Conservation (phyloP, 2,797 vertebrate species). For the Phrynocephalus forsythii region DNA sequence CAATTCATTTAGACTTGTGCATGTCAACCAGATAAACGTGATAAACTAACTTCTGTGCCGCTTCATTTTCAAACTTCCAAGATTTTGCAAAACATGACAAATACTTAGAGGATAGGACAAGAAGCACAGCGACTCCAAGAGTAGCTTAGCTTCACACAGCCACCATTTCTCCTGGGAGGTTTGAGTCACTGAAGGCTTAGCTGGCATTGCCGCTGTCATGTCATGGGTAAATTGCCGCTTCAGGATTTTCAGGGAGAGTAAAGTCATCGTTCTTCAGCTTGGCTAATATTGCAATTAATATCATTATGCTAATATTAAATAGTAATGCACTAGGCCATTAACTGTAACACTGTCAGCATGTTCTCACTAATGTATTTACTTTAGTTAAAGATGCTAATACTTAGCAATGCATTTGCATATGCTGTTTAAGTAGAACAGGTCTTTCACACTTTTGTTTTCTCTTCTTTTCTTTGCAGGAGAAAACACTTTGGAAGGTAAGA, state of each 20-base stretch:
- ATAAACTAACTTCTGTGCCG: background rate
- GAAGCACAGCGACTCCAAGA: background rate
- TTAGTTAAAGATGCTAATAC: constrained; percentile 53
- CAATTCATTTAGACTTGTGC: too few relatives aligned
- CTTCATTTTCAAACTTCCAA: too few relatives aligned
- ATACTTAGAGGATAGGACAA: background rate
- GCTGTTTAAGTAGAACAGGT: constrained; percentile 31
- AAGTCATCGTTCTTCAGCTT: constrained; percentile 60
- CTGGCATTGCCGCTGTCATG: constrained; percentile 60
- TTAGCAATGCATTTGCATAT: constrained; percentile 43
- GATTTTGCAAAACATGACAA: background rate
- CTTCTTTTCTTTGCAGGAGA: background rate
- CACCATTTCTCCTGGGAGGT: constrained; percentile 4
- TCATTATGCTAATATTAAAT: constrained; percentile 65
- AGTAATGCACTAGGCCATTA: constrained; percentile 56
- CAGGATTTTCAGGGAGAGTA: constrained; percentile 58
- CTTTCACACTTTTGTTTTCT: background rate
- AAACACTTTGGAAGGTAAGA: background rate
- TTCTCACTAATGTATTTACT: constrained; percentile 59
- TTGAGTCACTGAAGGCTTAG: constrained; percentile 48
- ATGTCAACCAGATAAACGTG: background rate
- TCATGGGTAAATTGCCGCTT: constrained; percentile 52
- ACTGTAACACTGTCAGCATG: constrained; percentile 62
- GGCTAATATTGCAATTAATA: constrained; percentile 65
- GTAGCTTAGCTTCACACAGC: background rate